Evolutionary conservation across 2,888 invertebrate genomes (phyloP), one percentile per base, ranked within the genome.

Genomic region (Melinaea marsaeus): DNA sequence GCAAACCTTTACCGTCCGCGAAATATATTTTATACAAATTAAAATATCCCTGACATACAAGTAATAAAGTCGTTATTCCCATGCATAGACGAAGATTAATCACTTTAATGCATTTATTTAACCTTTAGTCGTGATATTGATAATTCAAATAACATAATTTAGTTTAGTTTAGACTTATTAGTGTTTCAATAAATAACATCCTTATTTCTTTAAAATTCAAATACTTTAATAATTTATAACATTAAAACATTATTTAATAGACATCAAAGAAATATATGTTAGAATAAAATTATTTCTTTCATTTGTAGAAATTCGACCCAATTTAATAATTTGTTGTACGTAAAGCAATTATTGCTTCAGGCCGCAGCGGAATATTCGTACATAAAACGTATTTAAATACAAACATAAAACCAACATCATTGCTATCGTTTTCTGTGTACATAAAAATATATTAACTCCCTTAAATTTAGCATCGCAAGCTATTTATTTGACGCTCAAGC

Each of bases 401-500:
- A 51, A 51, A 51, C 51, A 51, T 51, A 68, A 68, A 62, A 55
- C 54, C 55, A 55, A 58, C 60, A 62, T 64, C 59, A 62, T 56
- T 47, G 57, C 66, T 57, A 65, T 56, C 58, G 62, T 55, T 64
- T 64, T 60, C 65, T 78, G 75, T 74, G 70, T 73, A 77, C 79
- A 83, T 86, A 85, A 86, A 86, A 86, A 85, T 85, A 85, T 84
- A 86, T 84, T 84, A 84, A 84, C 81, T 83, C 79, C 78, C 79
- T 86, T 86, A 86, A 86, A 86, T 86, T 85, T 81, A 77, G 80
- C 82, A 81, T 84, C 84, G 83, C 81, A 82, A 82, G 82, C 85
- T 82, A 86, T 87, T 87, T 86, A 87, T 86, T 84, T 80, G 72
- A 79, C 79, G 79, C 80, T 82, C 77, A 79, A 80, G 76, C 81